Conservation (phyloP, 1,140 invertebrate species). For the Solenopsis invicta region DNA sequence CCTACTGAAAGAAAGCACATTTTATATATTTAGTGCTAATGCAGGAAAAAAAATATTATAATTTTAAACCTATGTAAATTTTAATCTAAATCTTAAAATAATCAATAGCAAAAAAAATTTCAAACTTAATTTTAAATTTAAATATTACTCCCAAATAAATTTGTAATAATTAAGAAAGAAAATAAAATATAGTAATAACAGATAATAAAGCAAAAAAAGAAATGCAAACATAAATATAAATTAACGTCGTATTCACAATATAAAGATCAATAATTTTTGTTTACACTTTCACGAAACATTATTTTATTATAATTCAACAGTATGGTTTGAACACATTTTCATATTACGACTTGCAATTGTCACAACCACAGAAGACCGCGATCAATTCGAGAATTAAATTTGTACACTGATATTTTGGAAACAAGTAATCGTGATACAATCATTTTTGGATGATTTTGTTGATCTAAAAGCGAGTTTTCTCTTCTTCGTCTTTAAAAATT, state of each 20-base stretch:
- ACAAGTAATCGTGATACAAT: not conserved
- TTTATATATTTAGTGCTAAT: not conserved
- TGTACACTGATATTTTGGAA: not conserved
- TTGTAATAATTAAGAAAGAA: not conserved
- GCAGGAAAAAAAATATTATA: not conserved
- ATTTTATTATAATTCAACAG: constrained; percentile 10
- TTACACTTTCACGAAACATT: not conserved
- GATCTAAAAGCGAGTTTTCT: not conserved
- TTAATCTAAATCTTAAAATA: too few relatives aligned
- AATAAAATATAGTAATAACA: not conserved
- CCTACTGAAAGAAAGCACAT: not conserved
- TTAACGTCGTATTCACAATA: not conserved
- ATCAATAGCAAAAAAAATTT: too few relatives aligned
- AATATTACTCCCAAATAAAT: not conserved
- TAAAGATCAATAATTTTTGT: constrained; percentile 9
- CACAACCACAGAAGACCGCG: not conserved
- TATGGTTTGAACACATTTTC: not conserved
- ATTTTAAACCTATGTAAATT: not conserved
- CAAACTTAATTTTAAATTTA: too few relatives aligned
- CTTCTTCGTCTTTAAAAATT: constrained; percentile 17
- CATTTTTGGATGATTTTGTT: not conserved
- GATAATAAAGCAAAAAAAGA: not conserved
- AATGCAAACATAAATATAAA: not conserved
- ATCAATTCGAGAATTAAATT: not conserved
- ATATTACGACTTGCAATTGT: not conserved